These are phyloP conservation scores for Stenolophus ochropezus DNA, from an alignment of 2,888 invertebrate species.

Conservation along the genomic window DNA sequence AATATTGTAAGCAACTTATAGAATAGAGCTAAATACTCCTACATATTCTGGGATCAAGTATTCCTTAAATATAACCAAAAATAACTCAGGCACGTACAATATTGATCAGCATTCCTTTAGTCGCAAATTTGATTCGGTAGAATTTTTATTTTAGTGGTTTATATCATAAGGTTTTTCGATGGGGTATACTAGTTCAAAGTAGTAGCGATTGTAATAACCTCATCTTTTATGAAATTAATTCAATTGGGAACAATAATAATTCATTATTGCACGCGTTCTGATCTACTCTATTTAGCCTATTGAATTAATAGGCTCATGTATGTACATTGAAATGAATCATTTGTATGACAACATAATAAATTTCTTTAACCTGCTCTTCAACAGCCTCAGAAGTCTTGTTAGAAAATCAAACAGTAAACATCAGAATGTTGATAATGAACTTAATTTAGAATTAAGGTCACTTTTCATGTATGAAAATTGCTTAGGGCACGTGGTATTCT, in stretches of 20 bases:
- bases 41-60: neutral
- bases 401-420: conserved; percentile 42
- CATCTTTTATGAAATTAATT: conserved; percentile 15
- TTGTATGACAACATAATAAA: conserved; percentile 23
- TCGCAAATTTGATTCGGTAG: neutral
- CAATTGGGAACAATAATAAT: conserved; percentile 26
- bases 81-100: conserved; percentile 9
- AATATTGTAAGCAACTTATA: conserved; percentile 46
- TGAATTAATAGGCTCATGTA: conserved; percentile 18
- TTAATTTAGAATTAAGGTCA: conserved; percentile 56
- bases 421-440: conserved; percentile 55
- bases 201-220: neutral
- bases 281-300: conserved; percentile 29
- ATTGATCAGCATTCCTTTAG: conserved; percentile 32
- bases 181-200: neutral
- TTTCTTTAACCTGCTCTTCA: conserved; percentile 7
- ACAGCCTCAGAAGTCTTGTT: neutral
- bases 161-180: neutral
- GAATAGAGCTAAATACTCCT: neutral
- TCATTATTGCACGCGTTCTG: conserved; percentile 21
- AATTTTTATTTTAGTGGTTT: conserved; percentile 8
- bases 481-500: conserved; percentile 41
- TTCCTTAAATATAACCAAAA: conserved; percentile 8
- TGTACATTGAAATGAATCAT: conserved; percentile 21
- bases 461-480: conserved; percentile 20